Percentiles rank a stretch among this genome's conserved stretches.
phyloP scores from a whole-genome alignment of 2,888 invertebrate species.

The Brenthis daphne region DNA sequence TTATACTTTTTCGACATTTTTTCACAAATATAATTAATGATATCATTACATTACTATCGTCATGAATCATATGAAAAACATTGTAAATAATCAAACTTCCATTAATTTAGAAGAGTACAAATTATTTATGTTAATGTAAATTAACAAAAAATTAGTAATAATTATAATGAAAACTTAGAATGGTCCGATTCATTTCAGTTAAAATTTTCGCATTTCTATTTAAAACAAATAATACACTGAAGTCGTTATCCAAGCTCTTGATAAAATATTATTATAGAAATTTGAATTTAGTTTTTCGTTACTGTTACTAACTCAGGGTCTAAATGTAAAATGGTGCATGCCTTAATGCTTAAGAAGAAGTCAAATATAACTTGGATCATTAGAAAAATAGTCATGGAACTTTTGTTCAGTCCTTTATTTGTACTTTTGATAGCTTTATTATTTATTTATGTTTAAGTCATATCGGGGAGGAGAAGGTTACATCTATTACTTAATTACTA shows the following conservation, averaged over 20 bases:
- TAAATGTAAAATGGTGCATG: conserved; percentile 61
- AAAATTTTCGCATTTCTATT: conserved; percentile 41
- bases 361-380: conserved; percentile 29
- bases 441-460: conserved; percentile 39
- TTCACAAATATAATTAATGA: conserved; percentile 17
- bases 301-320: conserved; percentile 64
- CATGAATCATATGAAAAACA: conserved; percentile 7
- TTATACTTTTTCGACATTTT: conserved; percentile 24
- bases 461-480: conserved; percentile 39
- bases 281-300: conserved; percentile 39
- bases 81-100: conserved; percentile 72
- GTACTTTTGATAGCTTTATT: conserved; percentile 43
- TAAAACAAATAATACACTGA: conserved; percentile 1
- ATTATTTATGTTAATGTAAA: conserved; percentile 66
- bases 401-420: conserved; percentile 37
- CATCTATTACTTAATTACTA: conserved; percentile 12
- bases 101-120: conserved; percentile 79
- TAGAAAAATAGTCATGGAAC: conserved; percentile 28
- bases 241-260: background rate
- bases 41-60: background rate
- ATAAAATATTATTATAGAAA: conserved; percentile 9
- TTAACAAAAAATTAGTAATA: conserved; percentile 53
- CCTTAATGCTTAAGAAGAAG: conserved; percentile 64
- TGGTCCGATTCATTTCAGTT: conserved; percentile 34
- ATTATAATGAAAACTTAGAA: conserved; percentile 45